Evolutionary conservation across 1,140 invertebrate genomes (phyloP).

Genomic region (Lanistes nyassanus): DNA sequence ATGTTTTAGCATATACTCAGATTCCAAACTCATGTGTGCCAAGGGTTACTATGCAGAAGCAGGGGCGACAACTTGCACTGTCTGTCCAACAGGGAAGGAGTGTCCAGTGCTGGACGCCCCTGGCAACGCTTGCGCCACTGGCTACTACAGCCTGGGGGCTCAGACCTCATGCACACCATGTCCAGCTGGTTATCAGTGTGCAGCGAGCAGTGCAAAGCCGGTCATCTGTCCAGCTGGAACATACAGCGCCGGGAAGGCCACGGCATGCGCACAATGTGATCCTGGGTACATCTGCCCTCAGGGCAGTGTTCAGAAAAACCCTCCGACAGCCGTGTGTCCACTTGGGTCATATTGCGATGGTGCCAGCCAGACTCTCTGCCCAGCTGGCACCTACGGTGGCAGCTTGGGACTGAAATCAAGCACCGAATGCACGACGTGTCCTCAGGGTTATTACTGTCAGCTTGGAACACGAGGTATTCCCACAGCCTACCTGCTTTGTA

Average conservation of each 20-base stretch:
- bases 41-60: conserved; percentile 52
- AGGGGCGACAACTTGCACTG: conserved; percentile 47
- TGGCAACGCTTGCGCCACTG: conserved; percentile 48
- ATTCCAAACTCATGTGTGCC: conserved; percentile 42
- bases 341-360: conserved; percentile 59
- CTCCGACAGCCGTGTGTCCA: conserved; percentile 47
- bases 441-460: conserved; percentile 59
- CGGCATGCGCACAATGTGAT: conserved; percentile 47
- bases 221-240: conserved; percentile 53
- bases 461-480: conserved; percentile 52
- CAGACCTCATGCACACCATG: conserved; percentile 52
- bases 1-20: conserved; percentile 53
- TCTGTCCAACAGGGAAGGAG: conserved; percentile 56
- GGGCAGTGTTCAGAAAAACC: conserved; percentile 50
- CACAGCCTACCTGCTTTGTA: conserved; percentile 50
- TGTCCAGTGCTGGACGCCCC: conserved; percentile 47
- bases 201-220: conserved; percentile 29
- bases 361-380: conserved; percentile 47
- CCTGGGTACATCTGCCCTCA: conserved; percentile 57
- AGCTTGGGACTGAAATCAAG: conserved; percentile 36
- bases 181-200: conserved; percentile 57
- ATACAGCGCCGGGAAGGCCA: conserved; percentile 45
- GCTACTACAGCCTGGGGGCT: conserved; percentile 57
- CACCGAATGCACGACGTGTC: conserved; percentile 51
- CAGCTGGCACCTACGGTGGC: conserved; percentile 56